Evolutionary conservation across 2,888 invertebrate genomes (phyloP), one percentile per base, ranked within the genome.

Genomic region (Aradus depressus): DNA sequence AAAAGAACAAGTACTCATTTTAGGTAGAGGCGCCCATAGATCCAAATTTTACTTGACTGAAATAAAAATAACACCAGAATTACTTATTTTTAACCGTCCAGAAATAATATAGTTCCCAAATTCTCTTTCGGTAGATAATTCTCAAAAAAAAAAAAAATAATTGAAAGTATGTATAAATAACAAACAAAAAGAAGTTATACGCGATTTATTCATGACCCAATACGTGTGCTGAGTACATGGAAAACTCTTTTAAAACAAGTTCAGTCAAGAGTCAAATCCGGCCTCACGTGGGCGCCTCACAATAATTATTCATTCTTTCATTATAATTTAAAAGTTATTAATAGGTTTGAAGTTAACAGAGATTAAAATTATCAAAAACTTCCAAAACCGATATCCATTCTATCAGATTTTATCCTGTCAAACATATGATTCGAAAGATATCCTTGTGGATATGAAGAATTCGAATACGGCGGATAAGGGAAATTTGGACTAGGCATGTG

Each of bases 401-500:
- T 62, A 50, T 68, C 67, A 55, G 73, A 71, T 61, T 73, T 73
- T 44, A 71, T 66, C 54, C 70, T 65, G 59, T 72, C 72, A 52
- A 72, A 72, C 62, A 72, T 68, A 60, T 70, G 70, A 58, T 70
- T 70, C 22, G 70, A 63, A 38, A 67, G 60, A 55, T 67, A 68
- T 44, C 62, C 43, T 51, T 65, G 66, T 31, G 65, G 61, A 44
- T 65, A 64, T 37, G 64, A 61, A 39, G 62, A 60, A 53, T 68
- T 67, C 34, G 70, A 68, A 21, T 70, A 68, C 39, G 66, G 63
- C 60, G 72, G 72, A 61, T 76, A 76, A 1, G 80, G 78, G 66
- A 81, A 82, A 64, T 80, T 80, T 31, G 81, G 78, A 64, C 78
- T 77, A 43, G 81, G 80, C 65, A 81, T 74, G 64, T 80, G 80